Evolutionary conservation across 2,888 invertebrate species (phyloP).

Genomic region (Epinotia brunnichana): DNA sequence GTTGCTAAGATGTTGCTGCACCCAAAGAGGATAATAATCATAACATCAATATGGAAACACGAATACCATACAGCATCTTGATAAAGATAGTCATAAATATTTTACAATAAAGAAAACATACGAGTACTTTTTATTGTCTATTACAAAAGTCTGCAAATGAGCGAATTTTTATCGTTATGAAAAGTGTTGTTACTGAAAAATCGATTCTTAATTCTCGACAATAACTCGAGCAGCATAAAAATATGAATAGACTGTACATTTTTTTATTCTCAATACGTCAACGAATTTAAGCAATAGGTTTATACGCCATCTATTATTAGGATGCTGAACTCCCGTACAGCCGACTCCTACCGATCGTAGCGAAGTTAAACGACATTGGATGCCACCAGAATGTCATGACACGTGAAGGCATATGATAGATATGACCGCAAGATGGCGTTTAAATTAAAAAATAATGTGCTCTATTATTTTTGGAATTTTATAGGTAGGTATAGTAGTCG

Average conservation of each 20-base stretch:
- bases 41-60: too few relatives aligned
- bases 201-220: background rate
- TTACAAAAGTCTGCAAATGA: too few relatives aligned
- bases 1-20: too few relatives aligned
- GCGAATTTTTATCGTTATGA: too few relatives aligned
- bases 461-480: background rate
- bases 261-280: background rate
- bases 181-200: background rate
- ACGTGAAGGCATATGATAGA: background rate
- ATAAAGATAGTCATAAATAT: too few relatives aligned
- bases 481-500: too few relatives aligned
- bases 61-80: too few relatives aligned
- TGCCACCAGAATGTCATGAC: background rate
- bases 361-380: background rate
- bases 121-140: too few relatives aligned
- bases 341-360: background rate
- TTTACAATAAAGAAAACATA: too few relatives aligned
- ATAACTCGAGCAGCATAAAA: background rate
- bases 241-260: too few relatives aligned
- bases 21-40: too few relatives aligned
- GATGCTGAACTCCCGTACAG: background rate
- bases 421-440: background rate
- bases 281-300: background rate
- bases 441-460: background rate
- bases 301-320: conserved; percentile 10